phyloP scores from a whole-genome alignment of 2,888 invertebrate genomes.

The Formica aserva region DNA sequence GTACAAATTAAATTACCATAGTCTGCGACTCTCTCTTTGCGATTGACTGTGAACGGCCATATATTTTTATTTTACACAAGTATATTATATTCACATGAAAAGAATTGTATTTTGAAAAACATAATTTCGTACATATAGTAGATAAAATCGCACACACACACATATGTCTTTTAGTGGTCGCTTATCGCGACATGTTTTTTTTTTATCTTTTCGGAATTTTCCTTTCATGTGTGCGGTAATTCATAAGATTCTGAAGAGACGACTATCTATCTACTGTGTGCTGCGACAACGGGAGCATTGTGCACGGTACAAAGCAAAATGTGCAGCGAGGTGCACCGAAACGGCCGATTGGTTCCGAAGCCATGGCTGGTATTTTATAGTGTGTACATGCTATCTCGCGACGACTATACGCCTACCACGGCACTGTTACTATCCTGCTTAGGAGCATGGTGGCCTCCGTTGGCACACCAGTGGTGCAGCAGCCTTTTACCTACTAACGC shows the following conservation, averaged over 20 bases:
- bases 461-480: conserved; percentile 39
- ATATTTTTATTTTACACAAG: neutral
- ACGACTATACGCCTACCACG: conserved; percentile 48
- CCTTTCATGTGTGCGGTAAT: neutral
- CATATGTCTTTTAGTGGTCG: neutral
- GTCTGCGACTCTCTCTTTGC: conserved; percentile 32
- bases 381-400: conserved; percentile 59
- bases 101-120: neutral
- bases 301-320: conserved; percentile 75
- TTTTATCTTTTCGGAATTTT: conserved; percentile 8
- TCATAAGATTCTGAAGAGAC: conserved; percentile 15
- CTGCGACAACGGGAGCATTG: conserved; percentile 60
- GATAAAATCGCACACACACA: neutral
- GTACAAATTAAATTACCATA: conserved; percentile 38
- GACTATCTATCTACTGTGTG: conserved; percentile 21
- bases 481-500: conserved; percentile 60
- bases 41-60: conserved; percentile 10
- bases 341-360: conserved; percentile 76
- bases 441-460: conserved; percentile 18
- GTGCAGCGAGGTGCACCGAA: conserved; percentile 78
- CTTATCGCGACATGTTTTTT: neutral
- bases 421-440: conserved; percentile 41
- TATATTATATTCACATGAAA: neutral
- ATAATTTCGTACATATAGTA: no score
- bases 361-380: conserved; percentile 71